Conservation (phyloP, 2,113 vertebrate species). For the Perognathus longimembris region DNA sequence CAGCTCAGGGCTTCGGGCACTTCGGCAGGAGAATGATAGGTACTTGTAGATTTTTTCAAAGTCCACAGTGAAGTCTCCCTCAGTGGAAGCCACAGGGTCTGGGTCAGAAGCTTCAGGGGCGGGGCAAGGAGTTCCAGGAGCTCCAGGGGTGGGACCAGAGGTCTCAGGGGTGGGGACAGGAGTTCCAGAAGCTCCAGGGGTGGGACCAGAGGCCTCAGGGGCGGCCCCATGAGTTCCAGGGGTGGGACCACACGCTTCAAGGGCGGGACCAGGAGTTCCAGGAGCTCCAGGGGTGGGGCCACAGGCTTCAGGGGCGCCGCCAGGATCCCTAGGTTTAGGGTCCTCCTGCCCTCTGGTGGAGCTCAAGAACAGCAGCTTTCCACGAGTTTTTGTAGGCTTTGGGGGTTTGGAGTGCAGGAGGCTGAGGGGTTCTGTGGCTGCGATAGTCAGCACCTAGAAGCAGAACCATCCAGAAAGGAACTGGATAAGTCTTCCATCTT, state of each 20-base stretch:
- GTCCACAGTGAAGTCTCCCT: conserved; percentile 62
- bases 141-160: background rate
- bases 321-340: background rate
- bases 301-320: background rate
- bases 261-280: background rate
- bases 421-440: conserved; percentile 72
- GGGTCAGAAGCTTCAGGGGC: too few relatives aligned
- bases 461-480: background rate
- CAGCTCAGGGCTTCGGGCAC: conserved; percentile 70
- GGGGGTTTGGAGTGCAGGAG: conserved; percentile 77
- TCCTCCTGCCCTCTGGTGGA: background rate
- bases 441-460: conserved; percentile 79
- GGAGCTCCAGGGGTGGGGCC: too few relatives aligned
- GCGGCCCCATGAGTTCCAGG: too few relatives aligned
- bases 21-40: conserved; percentile 63
- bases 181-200: background rate
- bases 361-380: conserved; percentile 29
- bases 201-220: too few relatives aligned
- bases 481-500: background rate
- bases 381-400: conserved; percentile 45
- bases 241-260: too few relatives aligned
- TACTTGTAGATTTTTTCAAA: conserved; percentile 84
- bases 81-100: background rate
- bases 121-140: background rate
- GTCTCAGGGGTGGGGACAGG: background rate